Base-by-base conservation (phyloP, 2,888 invertebrate species). In the Pyrochroa serraticornis region DNA sequence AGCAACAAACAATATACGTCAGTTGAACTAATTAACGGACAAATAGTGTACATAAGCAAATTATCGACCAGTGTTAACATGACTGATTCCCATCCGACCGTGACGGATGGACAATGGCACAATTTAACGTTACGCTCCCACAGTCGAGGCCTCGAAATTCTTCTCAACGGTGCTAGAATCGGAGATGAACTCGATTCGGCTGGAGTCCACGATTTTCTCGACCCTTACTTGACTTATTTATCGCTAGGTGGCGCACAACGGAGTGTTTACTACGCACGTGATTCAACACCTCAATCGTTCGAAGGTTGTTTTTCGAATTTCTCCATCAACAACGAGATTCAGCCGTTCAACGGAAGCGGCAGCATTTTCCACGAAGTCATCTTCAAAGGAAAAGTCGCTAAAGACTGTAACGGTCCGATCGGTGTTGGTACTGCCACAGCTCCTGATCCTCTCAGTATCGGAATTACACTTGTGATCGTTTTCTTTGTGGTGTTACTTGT, bases 291-390 rank as follows among this genome's bases (percentile, higher is more conserved):
- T 8, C 81, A 82, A 75, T 89, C 85, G 66, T 96, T 95, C 74
- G 90, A 91, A 79, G 97, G 97, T 1, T 97, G 97, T 72, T 80
- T 97, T 57, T 89, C 91, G 0, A 93, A 94, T 75, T 92, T 97
- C 73, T 89, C 90, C 2, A 85, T 97, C 12, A 94, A 97, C 74
- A 90, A 90, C 70, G 92, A 95, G 80, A 83, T 93, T 36, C 93
- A 96, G 75, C 93, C 96, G 0, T 89, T 96, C 74, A 91, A 89
- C 73, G 95, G 95, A 0, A 89, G 92, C 2, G 94, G 95, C 52
- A 90, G 88, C 65, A 87, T 94, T 56, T 91, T 93, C 67, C 84
- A 82, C 56, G 88, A 91, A 59, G 87, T 88, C 0, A 68, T 85
- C 0, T 83, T 85, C 39, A 85, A 85, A 70, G 94, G 94, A 13